phyloP scores from a whole-genome alignment of 1,140 invertebrate genomes.

The Caenorhabditis latens region DNA sequence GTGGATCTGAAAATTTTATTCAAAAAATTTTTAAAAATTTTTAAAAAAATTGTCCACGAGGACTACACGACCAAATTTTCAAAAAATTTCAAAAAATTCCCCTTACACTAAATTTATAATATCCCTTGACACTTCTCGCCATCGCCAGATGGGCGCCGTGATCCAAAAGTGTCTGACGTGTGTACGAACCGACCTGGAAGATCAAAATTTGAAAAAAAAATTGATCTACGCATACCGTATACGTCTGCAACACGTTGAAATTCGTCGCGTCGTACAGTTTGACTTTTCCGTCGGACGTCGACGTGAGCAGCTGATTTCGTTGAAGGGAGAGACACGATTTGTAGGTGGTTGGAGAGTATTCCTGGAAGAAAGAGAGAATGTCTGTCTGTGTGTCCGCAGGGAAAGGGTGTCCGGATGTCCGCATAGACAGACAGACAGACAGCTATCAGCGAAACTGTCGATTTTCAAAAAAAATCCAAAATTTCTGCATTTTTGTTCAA shows the following conservation, averaged over 20 bases:
- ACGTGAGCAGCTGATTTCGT: conserved; percentile 7
- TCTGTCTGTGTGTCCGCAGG: no score
- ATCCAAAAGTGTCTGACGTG: background rate
- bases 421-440: no score
- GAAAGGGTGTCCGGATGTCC: no score
- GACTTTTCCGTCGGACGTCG: conserved; percentile 40
- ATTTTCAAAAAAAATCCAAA: no score
- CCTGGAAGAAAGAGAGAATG: background rate
- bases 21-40: background rate
- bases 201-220: no score
- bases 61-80: background rate
- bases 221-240: background rate
- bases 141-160: conserved; percentile 6
- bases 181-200: conserved; percentile 20
- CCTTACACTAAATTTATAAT: conserved; percentile 1
- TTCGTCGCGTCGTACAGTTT: conserved; percentile 22
- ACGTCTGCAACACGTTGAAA: conserved; percentile 20
- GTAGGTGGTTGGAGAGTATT: conserved; percentile 1
- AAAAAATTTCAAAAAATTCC: background rate
- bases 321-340: conserved; percentile 20
- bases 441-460: no score
- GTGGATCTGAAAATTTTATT: background rate
- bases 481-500: no score
- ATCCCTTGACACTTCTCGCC: background rate
- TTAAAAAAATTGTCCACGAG: background rate